These are phyloP conservation scores for Macrobrachium nipponense DNA, from an alignment of 1,140 invertebrate species.

Conservation along the genomic window DNA sequence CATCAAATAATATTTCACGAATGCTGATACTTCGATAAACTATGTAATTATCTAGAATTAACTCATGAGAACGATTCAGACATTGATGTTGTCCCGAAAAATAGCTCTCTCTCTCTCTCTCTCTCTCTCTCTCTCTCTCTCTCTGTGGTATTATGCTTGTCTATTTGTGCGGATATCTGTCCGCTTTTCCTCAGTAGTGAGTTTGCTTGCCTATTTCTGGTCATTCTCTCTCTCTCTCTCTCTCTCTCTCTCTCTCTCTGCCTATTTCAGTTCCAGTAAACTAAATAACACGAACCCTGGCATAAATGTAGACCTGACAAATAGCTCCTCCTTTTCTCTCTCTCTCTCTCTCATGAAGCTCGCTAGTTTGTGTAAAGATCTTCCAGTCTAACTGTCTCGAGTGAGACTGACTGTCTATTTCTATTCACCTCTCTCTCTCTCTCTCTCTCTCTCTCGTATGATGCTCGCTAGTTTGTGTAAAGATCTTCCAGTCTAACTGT, in stretches of 20 bases:
- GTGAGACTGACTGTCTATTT: background rate
- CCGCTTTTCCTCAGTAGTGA: background rate
- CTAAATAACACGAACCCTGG: too few species aligned
- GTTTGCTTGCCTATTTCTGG: too few species aligned
- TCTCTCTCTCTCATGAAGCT: slow-evolving; percentile 14
- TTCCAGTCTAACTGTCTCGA: background rate
- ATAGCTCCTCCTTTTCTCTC: too few species aligned
- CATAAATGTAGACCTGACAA: too few species aligned
- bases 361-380: too few species aligned
- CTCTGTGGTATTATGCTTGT: background rate
- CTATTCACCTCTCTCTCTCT: background rate
- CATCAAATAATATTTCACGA: background rate
- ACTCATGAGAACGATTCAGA: background rate
- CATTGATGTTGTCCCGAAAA: background rate
- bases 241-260: slow-evolving; percentile 16
- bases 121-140: too few species aligned
- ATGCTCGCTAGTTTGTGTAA: too few species aligned
- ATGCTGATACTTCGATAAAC: too few species aligned
- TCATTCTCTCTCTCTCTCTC: background rate
- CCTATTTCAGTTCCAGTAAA: background rate
- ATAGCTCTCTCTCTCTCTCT: background rate
- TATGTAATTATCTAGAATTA: too few species aligned
- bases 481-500: background rate
- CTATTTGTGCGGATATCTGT: background rate
- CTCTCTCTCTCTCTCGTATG: slow-evolving; percentile 14